phyloP scores from a whole-genome alignment of 2,888 invertebrate species.

The Caenorhabditis panamensis region DNA sequence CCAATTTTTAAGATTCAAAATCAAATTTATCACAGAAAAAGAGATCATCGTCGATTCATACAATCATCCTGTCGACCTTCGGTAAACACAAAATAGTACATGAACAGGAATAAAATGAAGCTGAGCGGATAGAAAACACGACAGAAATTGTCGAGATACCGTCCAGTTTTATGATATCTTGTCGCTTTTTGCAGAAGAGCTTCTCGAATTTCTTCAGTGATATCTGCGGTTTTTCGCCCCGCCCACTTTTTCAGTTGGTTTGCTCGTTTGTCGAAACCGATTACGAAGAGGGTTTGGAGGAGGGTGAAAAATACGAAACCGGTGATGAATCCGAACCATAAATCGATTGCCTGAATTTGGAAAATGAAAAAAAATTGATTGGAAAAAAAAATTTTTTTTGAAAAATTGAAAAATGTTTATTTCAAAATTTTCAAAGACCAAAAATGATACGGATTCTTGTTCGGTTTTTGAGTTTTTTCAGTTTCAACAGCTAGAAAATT shows the following conservation, averaged over 20 bases:
- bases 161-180: constrained; percentile 79
- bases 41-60: constrained; percentile 64
- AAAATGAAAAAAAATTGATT: constrained; percentile 26
- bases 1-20: too few species aligned
- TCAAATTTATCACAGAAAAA: neutral
- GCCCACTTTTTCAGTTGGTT: constrained; percentile 80
- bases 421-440: too few species aligned
- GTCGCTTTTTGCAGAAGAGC: constrained; percentile 76
- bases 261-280: constrained; percentile 81
- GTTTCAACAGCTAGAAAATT: too few species aligned
- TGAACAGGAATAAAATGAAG: constrained; percentile 79
- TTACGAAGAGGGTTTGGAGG: constrained; percentile 80
- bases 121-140: constrained; percentile 80
- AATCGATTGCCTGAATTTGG: constrained; percentile 78
- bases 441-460: too few species aligned
- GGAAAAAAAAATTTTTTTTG: too few species aligned
- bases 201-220: constrained; percentile 78
- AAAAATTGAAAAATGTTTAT: too few species aligned
- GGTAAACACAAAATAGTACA: constrained; percentile 81
- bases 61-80: constrained; percentile 78
- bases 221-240: constrained; percentile 74
- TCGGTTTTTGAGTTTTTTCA: too few species aligned
- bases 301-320: constrained; percentile 81
- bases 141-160: constrained; percentile 79
- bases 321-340: constrained; percentile 81